Evolutionary conservation across 2,113 vertebrate genomes (phyloP).

Genomic region (human): DNA sequence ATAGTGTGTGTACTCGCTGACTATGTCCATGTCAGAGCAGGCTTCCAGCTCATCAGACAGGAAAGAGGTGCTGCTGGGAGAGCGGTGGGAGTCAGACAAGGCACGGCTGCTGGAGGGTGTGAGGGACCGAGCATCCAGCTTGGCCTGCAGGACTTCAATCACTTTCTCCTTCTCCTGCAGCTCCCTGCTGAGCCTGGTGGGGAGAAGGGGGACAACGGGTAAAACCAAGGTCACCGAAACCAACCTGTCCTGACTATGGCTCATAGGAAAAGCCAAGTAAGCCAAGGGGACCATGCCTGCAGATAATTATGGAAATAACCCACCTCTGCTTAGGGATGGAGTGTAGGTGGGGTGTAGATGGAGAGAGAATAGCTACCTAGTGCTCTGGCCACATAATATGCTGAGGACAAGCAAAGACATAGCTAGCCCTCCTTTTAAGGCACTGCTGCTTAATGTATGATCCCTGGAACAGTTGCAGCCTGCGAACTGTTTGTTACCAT

Average conservation of each 20-base stretch:
- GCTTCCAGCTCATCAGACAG: conserved; percentile 89
- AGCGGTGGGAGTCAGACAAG: conserved; percentile 88
- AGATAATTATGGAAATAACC: not conserved
- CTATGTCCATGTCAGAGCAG: conserved; percentile 86
- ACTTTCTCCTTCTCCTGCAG: conserved; percentile 94
- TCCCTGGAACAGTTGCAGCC: not conserved
- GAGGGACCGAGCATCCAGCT: conserved; percentile 88
- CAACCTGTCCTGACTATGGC: not conserved
- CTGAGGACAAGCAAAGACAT: not conserved
- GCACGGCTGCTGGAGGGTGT: conserved; percentile 87
- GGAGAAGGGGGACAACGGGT: not conserved
- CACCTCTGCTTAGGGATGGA: not conserved
- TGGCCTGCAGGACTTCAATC: conserved; percentile 91
- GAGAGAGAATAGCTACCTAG: not conserved
- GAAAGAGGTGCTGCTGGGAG: conserved; percentile 89
- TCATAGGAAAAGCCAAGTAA: not conserved
- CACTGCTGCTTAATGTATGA: not conserved
- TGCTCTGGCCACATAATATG: accelerated
- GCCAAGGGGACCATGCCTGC: not conserved
- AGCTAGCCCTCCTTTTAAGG: not conserved
- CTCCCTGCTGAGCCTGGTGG: conserved; percentile 89
- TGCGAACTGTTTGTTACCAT: not conserved
- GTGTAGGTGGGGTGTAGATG: not conserved
- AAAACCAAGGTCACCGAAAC: not conserved
- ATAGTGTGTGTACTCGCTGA: conserved; percentile 86